Evolutionary conservation across 2,797 vertebrate species (phyloP).

Genomic region (Coendou prehensilis): DNA sequence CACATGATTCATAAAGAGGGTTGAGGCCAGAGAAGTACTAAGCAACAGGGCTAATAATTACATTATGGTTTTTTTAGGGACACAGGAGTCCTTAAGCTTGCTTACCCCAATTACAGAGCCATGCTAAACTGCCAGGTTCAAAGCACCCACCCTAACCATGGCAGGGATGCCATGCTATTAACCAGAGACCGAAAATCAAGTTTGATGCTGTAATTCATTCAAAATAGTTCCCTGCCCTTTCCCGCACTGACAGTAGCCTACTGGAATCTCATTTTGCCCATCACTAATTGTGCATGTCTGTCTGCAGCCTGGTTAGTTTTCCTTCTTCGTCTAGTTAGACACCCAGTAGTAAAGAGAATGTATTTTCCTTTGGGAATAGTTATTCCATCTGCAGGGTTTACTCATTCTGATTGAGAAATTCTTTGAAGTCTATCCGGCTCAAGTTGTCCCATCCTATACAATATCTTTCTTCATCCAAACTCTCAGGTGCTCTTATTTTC

Average conservation of each 20-base stretch:
- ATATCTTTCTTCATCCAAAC: fast-evolving
- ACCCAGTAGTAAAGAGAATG: fast-evolving
- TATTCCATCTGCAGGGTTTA: fast-evolving
- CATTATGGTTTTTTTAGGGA: fast-evolving
- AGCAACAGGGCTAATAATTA: neutral
- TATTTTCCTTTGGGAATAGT: fast-evolving
- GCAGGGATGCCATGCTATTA: fast-evolving
- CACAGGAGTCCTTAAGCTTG: fast-evolving
- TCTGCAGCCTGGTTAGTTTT: neutral
- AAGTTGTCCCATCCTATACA: fast-evolving
- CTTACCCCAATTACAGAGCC: neutral
- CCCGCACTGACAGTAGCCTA: neutral
- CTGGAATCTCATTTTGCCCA: neutral
- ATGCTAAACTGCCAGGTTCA: fast-evolving
- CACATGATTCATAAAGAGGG: fast-evolving
- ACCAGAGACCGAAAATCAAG: neutral
- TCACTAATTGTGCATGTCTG: fast-evolving
- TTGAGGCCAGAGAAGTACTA: neutral
- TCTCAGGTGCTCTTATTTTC: neutral
- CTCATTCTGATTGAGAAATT: neutral
- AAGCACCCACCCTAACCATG: fast-evolving
- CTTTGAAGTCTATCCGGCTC: fast-evolving
- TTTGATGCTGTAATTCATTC: fast-evolving
- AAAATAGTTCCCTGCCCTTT: neutral
- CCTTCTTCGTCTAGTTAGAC: fast-evolving